Conservation (phyloP, 2,113 vertebrate species). For the Bufo gargarizans region DNA sequence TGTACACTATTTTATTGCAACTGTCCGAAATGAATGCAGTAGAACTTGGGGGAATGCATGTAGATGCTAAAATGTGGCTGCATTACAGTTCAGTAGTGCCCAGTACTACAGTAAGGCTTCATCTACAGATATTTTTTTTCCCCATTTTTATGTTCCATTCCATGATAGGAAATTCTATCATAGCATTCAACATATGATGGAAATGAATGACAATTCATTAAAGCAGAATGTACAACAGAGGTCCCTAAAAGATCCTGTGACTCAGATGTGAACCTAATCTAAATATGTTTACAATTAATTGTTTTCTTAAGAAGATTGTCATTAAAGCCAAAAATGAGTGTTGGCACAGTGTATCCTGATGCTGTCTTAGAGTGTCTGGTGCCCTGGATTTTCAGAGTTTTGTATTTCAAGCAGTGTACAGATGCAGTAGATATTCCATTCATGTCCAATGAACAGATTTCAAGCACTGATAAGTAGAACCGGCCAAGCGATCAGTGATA, state of each 20-base stretch:
- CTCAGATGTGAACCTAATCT: too few species aligned
- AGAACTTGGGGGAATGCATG: too few species aligned
- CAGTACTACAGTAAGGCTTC: not conserved
- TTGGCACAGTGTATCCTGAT: not conserved
- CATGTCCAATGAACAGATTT: not conserved
- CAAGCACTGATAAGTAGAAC: conserved; percentile 10
- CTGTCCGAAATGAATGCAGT: too few species aligned
- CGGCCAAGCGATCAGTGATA: not conserved
- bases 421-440: not conserved
- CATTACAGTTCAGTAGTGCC: not conserved
- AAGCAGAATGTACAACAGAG: too few species aligned
- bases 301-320: not conserved
- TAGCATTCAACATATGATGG: too few species aligned
- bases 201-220: too few species aligned
- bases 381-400: not conserved
- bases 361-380: not conserved
- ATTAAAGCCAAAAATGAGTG: not conserved
- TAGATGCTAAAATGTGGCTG: not conserved
- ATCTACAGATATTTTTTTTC: too few species aligned
- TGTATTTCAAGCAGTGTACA: not conserved
- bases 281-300: too few species aligned
- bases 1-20: too few species aligned
- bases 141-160: too few species aligned
- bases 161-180: too few species aligned
- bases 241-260: too few species aligned